Base-by-base conservation (phyloP, 2,888 invertebrate genomes). In the Harmothoe impar region DNA sequence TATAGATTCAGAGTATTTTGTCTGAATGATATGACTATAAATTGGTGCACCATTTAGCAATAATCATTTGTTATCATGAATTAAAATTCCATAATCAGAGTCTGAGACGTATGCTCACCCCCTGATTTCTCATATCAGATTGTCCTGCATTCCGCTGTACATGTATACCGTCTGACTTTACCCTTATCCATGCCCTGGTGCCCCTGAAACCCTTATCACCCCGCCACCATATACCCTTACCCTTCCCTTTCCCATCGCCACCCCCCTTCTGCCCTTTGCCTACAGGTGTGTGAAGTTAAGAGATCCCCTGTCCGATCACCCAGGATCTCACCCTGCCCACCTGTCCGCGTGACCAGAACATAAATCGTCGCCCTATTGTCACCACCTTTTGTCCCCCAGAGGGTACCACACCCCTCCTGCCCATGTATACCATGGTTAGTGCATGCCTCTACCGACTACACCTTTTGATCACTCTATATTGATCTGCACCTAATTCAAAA, bases 321-420 rank as follows among this genome's bases (percentile, higher is more conserved):
- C n/a, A n/a, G 62, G 62, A 62, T 20, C 25, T 72, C 72, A 72
- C 72, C 72, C 31, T 25, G 12, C 29, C 72, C 72, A 72, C 72
- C 72, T 72, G 29, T 31, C 25, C 72, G 29, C 72, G 15, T 72
- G 72, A 72, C 72, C 72, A 72, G 25, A 25, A 15, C 72, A 72
- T 72, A 72, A 25, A 72, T 72, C 72, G 29, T 72, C n/a, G 29
- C 31, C 29, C 72, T 29, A n/a, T 72, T 72, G 72, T 72, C 72
- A 25, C 15, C 72, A 15, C 72, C 72, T 72, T 62, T 72, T 72
- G 72, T 72, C 72, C 72, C 10, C 72, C 31, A 29, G 31, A 29
- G 72, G 72, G 72, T 3, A 25, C 3, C 25, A 62, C 43, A 10
- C 43, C 43, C 43, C 43, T 10, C 10, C 43, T 43, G 10, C 43